Conservation (phyloP, 2,888 invertebrate species). For the Noctua pronuba region DNA sequence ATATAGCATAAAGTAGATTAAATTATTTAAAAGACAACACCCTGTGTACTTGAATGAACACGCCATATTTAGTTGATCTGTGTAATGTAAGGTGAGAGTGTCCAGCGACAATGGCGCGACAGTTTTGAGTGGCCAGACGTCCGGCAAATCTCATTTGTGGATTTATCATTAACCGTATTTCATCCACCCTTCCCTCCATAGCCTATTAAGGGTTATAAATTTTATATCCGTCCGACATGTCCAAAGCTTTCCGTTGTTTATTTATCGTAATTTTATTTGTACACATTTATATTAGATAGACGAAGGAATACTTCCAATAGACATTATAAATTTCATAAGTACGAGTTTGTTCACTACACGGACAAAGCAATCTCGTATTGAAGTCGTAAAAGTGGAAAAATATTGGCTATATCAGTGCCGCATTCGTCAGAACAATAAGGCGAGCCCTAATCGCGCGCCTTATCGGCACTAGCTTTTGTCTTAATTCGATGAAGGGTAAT, state of each 20-base stretch:
- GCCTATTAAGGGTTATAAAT: slow-evolving; percentile 89
- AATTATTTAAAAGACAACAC: slow-evolving; percentile 62
- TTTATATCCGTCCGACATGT: slow-evolving; percentile 86
- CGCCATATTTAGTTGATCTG: slow-evolving; percentile 81
- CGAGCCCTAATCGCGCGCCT: slow-evolving; percentile 83
- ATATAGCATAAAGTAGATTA: neutral
- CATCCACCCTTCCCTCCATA: slow-evolving; percentile 87
- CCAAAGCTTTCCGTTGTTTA: slow-evolving; percentile 85
- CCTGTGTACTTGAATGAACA: slow-evolving; percentile 78
- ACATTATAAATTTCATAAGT: slow-evolving; percentile 58
- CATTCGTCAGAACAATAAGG: slow-evolving; percentile 84
- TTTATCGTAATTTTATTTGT: slow-evolving; percentile 78
- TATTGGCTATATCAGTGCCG: slow-evolving; percentile 83
- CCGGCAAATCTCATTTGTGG: slow-evolving; percentile 90
- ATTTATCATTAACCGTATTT: slow-evolving; percentile 90
- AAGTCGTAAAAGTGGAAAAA: slow-evolving; percentile 85
- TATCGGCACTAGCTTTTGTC: slow-evolving; percentile 87
- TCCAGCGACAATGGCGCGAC: slow-evolving; percentile 87
- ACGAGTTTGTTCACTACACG: slow-evolving; percentile 38
- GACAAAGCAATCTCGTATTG: slow-evolving; percentile 77
- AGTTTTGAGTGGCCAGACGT: slow-evolving; percentile 89
- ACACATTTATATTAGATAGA: slow-evolving; percentile 66
- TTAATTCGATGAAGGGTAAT: slow-evolving; percentile 88
- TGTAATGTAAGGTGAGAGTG: slow-evolving; percentile 88
- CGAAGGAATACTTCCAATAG: slow-evolving; percentile 59